Percentiles rank a stretch among this genome's conserved stretches.
Evolutionary conservation across 2,888 invertebrate genomes (phyloP).

Genomic region (Pheosia gnoma): DNA sequence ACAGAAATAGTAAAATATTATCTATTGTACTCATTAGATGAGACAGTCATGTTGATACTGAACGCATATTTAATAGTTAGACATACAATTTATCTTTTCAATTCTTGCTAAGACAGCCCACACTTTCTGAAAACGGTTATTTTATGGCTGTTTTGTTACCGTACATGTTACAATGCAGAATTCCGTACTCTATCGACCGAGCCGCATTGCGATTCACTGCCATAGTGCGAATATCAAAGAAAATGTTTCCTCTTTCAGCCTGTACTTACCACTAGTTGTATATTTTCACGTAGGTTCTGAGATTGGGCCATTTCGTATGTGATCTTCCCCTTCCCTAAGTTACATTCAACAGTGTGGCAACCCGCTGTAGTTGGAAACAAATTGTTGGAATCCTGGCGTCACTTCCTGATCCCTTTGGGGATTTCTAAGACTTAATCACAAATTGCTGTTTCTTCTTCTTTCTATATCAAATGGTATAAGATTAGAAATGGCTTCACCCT

Average conservation of each 20-base stretch:
- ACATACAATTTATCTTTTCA: slow-evolving; percentile 6
- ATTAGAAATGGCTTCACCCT: too few relatives aligned
- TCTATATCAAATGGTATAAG: too few relatives aligned
- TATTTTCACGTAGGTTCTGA: too few relatives aligned
- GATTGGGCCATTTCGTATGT: too few relatives aligned
- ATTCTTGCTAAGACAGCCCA: slow-evolving; percentile 18
- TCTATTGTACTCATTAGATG: slow-evolving; percentile 11
- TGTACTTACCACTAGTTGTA: too few relatives aligned
- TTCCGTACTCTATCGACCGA: not conserved
- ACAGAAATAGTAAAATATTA: not conserved
- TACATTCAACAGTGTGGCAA: too few relatives aligned
- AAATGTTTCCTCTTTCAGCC: not conserved
- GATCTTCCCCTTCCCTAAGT: too few relatives aligned
- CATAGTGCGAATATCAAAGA: slow-evolving; percentile 10
- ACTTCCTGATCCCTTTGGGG: too few relatives aligned
- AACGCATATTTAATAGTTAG: slow-evolving; percentile 8
- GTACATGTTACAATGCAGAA: slow-evolving; percentile 9
- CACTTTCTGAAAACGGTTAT: slow-evolving; percentile 25
- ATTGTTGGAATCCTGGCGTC: too few relatives aligned
- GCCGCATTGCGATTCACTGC: not conserved
- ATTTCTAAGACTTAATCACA: too few relatives aligned
- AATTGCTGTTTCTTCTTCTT: too few relatives aligned
- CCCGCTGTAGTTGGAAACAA: too few relatives aligned
- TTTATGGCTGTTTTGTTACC: slow-evolving; percentile 22
- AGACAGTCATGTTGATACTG: slow-evolving; percentile 10